Conservation (phyloP, 2,797 vertebrate species). For the Salarias fasciatus region DNA sequence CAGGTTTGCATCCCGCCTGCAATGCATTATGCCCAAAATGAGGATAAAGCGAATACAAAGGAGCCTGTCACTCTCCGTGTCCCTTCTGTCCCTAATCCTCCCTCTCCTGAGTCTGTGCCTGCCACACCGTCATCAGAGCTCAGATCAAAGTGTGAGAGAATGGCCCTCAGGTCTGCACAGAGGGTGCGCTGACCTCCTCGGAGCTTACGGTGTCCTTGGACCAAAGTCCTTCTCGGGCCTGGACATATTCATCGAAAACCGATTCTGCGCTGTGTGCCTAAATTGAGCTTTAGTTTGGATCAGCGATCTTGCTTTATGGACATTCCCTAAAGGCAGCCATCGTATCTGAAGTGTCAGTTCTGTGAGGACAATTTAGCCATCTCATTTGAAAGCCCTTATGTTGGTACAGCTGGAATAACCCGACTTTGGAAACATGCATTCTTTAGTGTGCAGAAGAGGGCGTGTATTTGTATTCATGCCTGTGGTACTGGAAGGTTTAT, state of each 20-base stretch:
- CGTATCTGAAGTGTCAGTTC: constrained; percentile 31
- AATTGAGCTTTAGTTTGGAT: constrained; percentile 56
- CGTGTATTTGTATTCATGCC: constrained; percentile 45
- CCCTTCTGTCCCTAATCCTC: constrained; percentile 75
- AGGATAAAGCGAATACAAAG: constrained; percentile 70
- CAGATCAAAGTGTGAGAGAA: constrained; percentile 72
- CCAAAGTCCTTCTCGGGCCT: constrained; percentile 68
- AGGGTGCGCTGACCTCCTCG: constrained; percentile 71
- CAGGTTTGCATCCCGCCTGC: constrained; percentile 43
- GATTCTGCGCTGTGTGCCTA: constrained; percentile 43
- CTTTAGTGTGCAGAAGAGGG: constrained; percentile 19
- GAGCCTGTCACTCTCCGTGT: constrained; percentile 59
- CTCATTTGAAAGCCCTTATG: constrained; percentile 27
- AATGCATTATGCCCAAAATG: constrained; percentile 45
- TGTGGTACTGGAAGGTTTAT: constrained; percentile 45
- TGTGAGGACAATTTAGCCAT: constrained; percentile 36
- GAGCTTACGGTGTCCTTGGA: constrained; percentile 74
- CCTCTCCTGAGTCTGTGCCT: constrained; percentile 68
- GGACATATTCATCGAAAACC: constrained; percentile 56
- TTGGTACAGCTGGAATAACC: constrained; percentile 23
- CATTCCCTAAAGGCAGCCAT: constrained; percentile 40
- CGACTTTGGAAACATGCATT: constrained; percentile 9
- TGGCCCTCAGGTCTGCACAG: constrained; percentile 65
- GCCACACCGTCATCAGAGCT: constrained; percentile 63
- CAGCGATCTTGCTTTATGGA: constrained; percentile 53